Base-by-base conservation (phyloP, 2,797 vertebrate genomes). In the Danionella dracula region DNA sequence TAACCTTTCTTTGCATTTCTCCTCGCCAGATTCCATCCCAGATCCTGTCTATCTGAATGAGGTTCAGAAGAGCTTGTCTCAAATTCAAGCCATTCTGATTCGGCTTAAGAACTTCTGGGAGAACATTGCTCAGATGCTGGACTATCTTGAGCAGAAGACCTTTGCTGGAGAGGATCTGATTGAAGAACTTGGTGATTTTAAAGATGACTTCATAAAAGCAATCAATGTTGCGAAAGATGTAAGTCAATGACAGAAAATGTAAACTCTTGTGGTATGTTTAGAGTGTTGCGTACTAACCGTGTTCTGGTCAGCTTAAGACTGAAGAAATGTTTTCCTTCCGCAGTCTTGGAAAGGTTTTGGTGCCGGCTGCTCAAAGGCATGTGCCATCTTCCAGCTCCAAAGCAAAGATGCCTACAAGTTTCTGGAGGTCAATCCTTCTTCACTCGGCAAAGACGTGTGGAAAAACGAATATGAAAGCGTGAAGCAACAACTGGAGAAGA, bases 351-450 rank as follows among this genome's bases (percentile, higher is more conserved):
- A 0, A 4, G 0, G 0, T 1, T 66, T 66, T 48, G 45, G 21
- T 13, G 19, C 1, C 12, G 29, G 10, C 5, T 66, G 63, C 23
- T 4, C 12, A 5, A 11, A 4, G 4, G 63, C 54, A 21, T 23
- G 13, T 8, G 2, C 0, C 10, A 57, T 66, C 4, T 66, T 57
- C 21, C 17, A 15, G 8, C 16, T 57, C 51, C 40, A 66, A 17
- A 19, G n/a, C 15, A 66, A 38, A 45, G 41, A 66, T 38, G 11
- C 63, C 41, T 66, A 66, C 51, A 19, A 2, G 31, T 66, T 66
- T 23, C 32, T 66, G 51, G 63, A 66, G 29, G 16, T 27, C 63
- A 56, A 8, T 10, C 51, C 51, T 21, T 66, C 63, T 13, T 56
- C 50, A 29, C 11, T 56, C 29, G 45, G 20, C 19, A 23, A 56